Base-by-base conservation (phyloP, 2,888 invertebrate genomes). In the Hoplodrina blanda region DNA sequence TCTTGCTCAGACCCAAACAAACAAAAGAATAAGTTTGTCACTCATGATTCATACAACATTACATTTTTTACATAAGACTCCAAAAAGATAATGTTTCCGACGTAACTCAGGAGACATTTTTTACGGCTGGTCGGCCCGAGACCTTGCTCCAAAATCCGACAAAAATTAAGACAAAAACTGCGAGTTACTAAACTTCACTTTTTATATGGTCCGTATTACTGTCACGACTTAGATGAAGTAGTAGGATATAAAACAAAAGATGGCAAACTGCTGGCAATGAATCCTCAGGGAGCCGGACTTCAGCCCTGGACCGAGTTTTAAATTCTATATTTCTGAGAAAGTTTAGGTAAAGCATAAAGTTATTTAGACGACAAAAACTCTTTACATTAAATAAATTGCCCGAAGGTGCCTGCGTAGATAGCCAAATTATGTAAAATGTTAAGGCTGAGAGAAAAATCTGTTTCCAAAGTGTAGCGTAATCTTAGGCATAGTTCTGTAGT, bases 11-110 rank as follows among this genome's bases (percentile, higher is more conserved):
- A 67, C 64, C 41, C 33, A 76, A 63, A 73, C 64, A 72, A 62
- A 70, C 57, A 66, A 76, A 85, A 73, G 49, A 73, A 69, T 64
- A 50, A 65, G 61, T 67, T 70, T 83, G 76, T 70, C 81, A 75
- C 65, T 69, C 62, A 73, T 83, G 78, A 83, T 76, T 83, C 85
- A 83, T 66, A 44, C 49, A 46, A 52, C 25, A 64, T 73, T 74
- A 49, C 50, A 60, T 73, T 68, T 77, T 68, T 73, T 67, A 54
- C 55, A n/a, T 2, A 50, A 50, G 41, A 53, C 56, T 60, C 54
- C 17, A 56, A 66, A 63, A 67, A 37, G 60, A 73, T 56, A 66
- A 41, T 62, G 62, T 56, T 65, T 53, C 41, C 25, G 33, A 56
- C 62, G 30, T 60, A 46, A 57, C 73, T 49, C 56, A 57, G 55